Percentiles rank a stretch among this genome's conserved stretches.
Conservation (phyloP, 2,888 invertebrate species). For the Ectemnius cavifrons region DNA sequence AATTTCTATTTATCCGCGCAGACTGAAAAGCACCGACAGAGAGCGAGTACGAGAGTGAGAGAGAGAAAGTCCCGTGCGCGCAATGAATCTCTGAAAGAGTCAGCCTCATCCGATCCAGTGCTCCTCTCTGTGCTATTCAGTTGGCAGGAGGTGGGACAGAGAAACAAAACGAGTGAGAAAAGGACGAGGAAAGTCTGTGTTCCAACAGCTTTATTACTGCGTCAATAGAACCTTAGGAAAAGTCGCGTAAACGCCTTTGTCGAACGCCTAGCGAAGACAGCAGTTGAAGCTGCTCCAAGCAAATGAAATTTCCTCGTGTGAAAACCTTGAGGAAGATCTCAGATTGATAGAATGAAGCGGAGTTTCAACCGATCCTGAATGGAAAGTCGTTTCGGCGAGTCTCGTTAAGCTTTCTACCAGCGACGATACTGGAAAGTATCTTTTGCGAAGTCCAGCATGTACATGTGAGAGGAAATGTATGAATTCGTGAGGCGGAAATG, state of each 20-base stretch:
- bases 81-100: conserved; percentile 9
- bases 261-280: background rate
- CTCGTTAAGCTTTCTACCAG: too few relatives aligned
- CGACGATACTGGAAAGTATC: too few relatives aligned
- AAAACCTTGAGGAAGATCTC: too few relatives aligned
- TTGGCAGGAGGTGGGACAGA: background rate
- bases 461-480: too few relatives aligned
- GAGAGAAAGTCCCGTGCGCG: background rate
- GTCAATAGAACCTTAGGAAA: conserved; percentile 37
- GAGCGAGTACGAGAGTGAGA: too few relatives aligned
- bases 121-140: conserved; percentile 31
- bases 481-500: too few relatives aligned
- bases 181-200: conserved; percentile 3
- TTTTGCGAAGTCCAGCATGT: too few relatives aligned
- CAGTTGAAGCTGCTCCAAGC: too few relatives aligned
- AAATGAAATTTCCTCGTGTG: too few relatives aligned
- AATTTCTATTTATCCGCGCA: conserved; percentile 52
- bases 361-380: too few relatives aligned
- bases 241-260: conserved; percentile 36
- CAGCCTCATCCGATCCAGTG: conserved; percentile 4
- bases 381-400: too few relatives aligned
- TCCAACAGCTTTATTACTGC: conserved; percentile 49
- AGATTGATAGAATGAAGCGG: too few relatives aligned
- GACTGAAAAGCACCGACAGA: conserved; percentile 30
- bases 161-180: conserved; percentile 28